Conservation (phyloP, 2,113 vertebrate species). For the Kryptolebias marmoratus region DNA sequence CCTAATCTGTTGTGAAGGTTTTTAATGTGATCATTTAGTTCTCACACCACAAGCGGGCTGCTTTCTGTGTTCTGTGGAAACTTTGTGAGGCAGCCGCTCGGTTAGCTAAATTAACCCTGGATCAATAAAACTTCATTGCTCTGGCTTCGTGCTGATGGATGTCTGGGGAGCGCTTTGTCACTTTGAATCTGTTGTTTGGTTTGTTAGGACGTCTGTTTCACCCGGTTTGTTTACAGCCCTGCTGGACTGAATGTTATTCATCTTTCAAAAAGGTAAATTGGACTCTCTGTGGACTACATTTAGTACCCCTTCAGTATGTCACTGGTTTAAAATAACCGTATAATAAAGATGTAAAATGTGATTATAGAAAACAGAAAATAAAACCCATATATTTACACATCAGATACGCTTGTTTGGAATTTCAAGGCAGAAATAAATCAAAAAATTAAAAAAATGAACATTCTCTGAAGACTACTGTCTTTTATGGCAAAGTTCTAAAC, state of each 20-base stretch:
- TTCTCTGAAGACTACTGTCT: too few species aligned
- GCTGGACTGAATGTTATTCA: not conserved
- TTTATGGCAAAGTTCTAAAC: too few species aligned
- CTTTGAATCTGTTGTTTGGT: not conserved
- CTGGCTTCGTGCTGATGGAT: constrained; percentile 42
- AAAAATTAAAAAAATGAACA: too few species aligned
- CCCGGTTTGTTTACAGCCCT: not conserved
- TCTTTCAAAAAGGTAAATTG: too few species aligned
- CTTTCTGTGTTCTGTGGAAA: constrained; percentile 59
- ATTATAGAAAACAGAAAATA: too few species aligned
- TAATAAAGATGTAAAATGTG: too few species aligned
- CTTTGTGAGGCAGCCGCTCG: constrained; percentile 60
- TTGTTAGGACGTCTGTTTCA: not conserved
- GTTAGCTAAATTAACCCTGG: constrained; percentile 69
- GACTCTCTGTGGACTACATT: too few species aligned
- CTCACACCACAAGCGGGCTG: constrained; percentile 40
- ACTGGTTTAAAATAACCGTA: too few species aligned
- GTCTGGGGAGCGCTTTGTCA: constrained; percentile 29
- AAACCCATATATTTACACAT: too few species aligned
- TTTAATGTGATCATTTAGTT: constrained; percentile 50
- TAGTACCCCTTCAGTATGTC: too few species aligned
- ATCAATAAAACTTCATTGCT: constrained; percentile 77
- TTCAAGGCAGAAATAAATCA: too few species aligned
- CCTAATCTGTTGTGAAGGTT: constrained; percentile 58
- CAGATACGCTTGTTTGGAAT: too few species aligned